A percentile compares a stretch with the other conserved stretches of the same genome.
Evolutionary conservation across 37 sponge, comb jelly and placozoan genomes (phyloP).

Genomic region (Theonella swinhoei): DNA sequence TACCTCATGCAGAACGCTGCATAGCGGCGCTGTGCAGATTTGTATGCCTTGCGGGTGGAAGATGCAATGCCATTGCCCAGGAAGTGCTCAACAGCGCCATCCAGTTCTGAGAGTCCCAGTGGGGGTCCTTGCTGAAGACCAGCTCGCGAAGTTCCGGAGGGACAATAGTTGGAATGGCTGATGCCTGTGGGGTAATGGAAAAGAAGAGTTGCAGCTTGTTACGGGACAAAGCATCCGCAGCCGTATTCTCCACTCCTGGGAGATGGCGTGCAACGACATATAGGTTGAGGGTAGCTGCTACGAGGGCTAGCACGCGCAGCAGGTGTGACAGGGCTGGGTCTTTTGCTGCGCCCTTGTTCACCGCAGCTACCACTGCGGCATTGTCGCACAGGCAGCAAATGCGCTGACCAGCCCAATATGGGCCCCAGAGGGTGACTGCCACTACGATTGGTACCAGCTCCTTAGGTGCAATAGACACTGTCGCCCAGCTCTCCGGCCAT

Average conservation of each 20-base stretch:
- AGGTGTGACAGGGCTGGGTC: constrained; percentile 6
- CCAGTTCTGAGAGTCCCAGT: constrained; percentile 33
- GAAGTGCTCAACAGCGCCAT: constrained; percentile 9
- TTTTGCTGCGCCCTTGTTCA: constrained; percentile 17
- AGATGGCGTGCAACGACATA: constrained; percentile 21
- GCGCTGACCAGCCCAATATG: neutral
- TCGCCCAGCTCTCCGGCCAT: neutral
- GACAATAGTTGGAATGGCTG: neutral
- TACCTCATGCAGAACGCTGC: neutral
- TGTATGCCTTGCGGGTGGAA: constrained; percentile 25
- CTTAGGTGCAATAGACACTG: constrained; percentile 9
- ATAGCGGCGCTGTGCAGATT: constrained; percentile 23
- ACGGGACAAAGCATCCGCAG: constrained; percentile 54
- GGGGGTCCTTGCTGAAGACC: neutral
- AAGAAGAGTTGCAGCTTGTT: constrained; percentile 13
- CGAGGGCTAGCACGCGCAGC: constrained; percentile 12
- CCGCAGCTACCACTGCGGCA: constrained; percentile 21
- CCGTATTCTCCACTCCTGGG: constrained; percentile 27
- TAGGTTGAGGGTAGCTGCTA: constrained; percentile 14
- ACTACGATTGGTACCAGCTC: constrained; percentile 30
- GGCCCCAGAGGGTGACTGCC: constrained; percentile 26
- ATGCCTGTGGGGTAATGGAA: neutral
- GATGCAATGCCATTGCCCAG: constrained; percentile 13
- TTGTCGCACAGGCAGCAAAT: constrained; percentile 19
- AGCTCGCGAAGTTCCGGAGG: neutral